A percentile compares a stretch with the other conserved stretches of the same genome.
phyloP scores from a whole-genome alignment of 2,888 invertebrate species.

The Drosophila kanekoi region DNA sequence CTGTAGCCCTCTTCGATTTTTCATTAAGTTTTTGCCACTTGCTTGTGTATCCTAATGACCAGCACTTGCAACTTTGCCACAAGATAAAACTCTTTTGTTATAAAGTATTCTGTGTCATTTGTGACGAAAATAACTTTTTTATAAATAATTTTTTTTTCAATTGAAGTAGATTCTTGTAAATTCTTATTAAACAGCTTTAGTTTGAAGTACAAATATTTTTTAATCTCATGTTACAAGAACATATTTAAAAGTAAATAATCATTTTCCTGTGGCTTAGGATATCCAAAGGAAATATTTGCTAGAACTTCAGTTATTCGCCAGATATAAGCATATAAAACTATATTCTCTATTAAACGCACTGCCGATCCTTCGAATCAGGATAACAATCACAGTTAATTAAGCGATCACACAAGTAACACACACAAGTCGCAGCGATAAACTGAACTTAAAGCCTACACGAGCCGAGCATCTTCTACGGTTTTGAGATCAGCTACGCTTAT shows the following conservation, averaged over 20 bases:
- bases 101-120: neutral
- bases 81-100: conserved; percentile 6
- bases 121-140: neutral
- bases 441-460: conserved; percentile 35
- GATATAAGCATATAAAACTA: neutral
- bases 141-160: neutral
- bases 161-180: neutral
- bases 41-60: conserved; percentile 33
- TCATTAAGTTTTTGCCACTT: conserved; percentile 52
- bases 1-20: conserved; percentile 43
- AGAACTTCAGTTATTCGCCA: too few relatives aligned
- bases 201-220: too few relatives aligned
- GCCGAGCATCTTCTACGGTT: conserved; percentile 24
- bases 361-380: conserved; percentile 16
- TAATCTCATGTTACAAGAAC: too few relatives aligned
- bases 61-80: conserved; percentile 26
- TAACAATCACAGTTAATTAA: neutral
- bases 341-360: neutral
- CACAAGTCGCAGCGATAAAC: conserved; percentile 41
- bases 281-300: too few relatives aligned
- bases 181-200: too few relatives aligned
- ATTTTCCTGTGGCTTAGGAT: neutral
- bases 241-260: neutral
- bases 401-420: conserved; percentile 35
- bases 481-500: conserved; percentile 50